Evolutionary conservation across 2,888 invertebrate species (phyloP), one percentile per base, ranked within the genome.

Genomic region (Noctua janthe): DNA sequence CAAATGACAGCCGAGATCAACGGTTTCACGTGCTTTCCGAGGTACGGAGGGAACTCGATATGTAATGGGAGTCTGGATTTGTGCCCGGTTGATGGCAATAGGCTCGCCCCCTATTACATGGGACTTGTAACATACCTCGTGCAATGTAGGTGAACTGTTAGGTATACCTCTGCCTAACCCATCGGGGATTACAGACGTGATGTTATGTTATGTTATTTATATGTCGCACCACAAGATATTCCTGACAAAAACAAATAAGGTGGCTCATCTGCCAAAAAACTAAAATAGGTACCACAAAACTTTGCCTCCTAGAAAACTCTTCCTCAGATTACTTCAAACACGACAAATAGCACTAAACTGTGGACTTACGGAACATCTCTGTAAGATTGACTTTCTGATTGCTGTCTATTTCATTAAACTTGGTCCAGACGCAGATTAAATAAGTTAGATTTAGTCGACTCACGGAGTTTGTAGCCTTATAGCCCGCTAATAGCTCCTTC

Each of bases 321-420:
- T 49, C 51, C 20, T 47, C 20, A 39, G 29, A 56, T 78, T 74
- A 51, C 54, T 11, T 71, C 47, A 64, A 64, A 64, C 23, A 67
- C 73, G 59, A 54, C 66, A 79, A 74, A 80, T 67, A 76, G 11
- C 64, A 78, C 43, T 73, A 59, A 78, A 43, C 35, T 78, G 71
- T 59, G 7, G 47, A 80, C 51, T 73, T 70, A 54, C 39, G 11
- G 0, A 20, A 15, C 70, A 66, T 80, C 77, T 49, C 74, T 35
- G 70, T 74, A n/a, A 84, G 76, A 86, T 88, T 83, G 79, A 76
- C 78, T 89, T 79, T 35, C 71, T 87, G 91, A 92, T 90, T 91
- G 87, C 90, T 88, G 89, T 87, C 89, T 89, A 91, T 89, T 85
- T 88, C 79, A 87, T 92, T 91, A 80, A 91, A 92, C 84, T 92